Percentiles rank a stretch among this genome's conserved stretches.
phyloP scores from a whole-genome alignment of 92 coral and sea anemone genomes.

The Scolanthus callimorphus region DNA sequence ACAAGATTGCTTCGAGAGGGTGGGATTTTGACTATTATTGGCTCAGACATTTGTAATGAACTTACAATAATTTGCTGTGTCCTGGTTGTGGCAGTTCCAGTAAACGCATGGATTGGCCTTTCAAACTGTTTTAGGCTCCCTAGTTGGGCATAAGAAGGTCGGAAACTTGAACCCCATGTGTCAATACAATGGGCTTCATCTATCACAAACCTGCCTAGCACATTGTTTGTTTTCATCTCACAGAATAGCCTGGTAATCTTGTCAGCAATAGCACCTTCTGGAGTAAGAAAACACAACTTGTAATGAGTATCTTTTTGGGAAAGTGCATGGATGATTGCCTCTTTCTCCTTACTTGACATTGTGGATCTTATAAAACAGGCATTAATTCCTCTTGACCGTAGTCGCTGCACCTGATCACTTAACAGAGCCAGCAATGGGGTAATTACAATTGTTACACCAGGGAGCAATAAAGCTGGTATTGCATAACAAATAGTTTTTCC shows the following conservation, averaged over 20 bases:
- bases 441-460: constrained; percentile 40
- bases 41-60: neutral
- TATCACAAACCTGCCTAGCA: constrained; percentile 30
- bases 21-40: constrained; percentile 9
- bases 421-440: constrained; percentile 39
- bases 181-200: constrained; percentile 62
- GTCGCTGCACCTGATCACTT: constrained; percentile 45
- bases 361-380: constrained; percentile 48
- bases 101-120: constrained; percentile 25
- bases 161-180: constrained; percentile 58
- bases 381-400: constrained; percentile 31
- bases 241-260: constrained; percentile 3
- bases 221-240: constrained; percentile 1
- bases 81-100: constrained; percentile 30
- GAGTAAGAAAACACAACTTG: constrained; percentile 40
- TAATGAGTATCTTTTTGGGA: constrained; percentile 27
- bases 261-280: constrained; percentile 32
- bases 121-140: constrained; percentile 2
- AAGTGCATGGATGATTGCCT: constrained; percentile 20
- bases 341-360: constrained; percentile 27
- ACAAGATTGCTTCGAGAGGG: constrained; percentile 18
- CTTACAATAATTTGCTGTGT: constrained; percentile 18
- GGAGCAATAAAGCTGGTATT: constrained; percentile 41
- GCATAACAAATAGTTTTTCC: constrained; percentile 62
- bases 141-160: constrained; percentile 45